Conservation (phyloP, 1,140 invertebrate species). For the Cherax quadricarinatus region DNA sequence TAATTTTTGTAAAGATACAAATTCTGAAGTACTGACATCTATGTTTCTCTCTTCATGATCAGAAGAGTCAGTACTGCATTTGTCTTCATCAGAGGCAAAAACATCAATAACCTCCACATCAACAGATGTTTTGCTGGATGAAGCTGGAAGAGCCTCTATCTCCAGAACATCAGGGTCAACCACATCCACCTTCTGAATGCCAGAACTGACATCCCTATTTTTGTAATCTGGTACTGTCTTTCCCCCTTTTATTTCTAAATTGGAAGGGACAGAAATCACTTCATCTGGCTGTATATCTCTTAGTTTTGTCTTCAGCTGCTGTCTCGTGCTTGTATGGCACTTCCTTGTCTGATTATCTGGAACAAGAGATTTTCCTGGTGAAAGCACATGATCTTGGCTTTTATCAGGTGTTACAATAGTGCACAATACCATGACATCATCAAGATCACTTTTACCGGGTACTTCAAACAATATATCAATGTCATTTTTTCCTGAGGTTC, state of each 20-base stretch:
- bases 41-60: background rate
- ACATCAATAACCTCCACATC: conserved; percentile 24
- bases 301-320: background rate
- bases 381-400: background rate
- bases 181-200: conserved; percentile 38
- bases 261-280: background rate
- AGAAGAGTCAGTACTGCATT: background rate
- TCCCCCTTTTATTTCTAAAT: background rate
- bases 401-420: background rate
- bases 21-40: conserved; percentile 30
- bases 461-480: conserved; percentile 34
- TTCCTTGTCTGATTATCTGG: background rate
- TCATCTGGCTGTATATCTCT: background rate
- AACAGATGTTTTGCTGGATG: background rate
- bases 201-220: background rate
- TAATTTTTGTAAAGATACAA: conserved; percentile 17
- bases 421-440: conserved; percentile 20
- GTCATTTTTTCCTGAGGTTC: background rate
- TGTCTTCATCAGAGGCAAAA: background rate
- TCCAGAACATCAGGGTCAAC: conserved; percentile 55
- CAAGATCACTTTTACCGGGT: background rate
- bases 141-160: conserved; percentile 8
- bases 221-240: background rate
- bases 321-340: background rate
- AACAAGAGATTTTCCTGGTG: too few species aligned